Conservation (phyloP, 2,888 invertebrate species). For the Thereva unica region DNA sequence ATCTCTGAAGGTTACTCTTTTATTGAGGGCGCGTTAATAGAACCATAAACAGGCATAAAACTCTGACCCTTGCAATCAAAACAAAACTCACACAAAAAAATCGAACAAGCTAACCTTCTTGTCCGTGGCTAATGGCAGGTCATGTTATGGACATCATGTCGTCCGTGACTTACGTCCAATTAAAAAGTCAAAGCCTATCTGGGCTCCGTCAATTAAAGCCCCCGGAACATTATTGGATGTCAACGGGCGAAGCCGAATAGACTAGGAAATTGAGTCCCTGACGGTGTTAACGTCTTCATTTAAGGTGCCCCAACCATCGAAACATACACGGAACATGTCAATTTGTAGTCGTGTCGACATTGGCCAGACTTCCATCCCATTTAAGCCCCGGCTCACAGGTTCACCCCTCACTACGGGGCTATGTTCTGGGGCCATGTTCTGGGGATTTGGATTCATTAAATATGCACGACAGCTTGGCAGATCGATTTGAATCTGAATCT, state of each 20-base stretch:
- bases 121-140: no score
- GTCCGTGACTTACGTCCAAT: neutral
- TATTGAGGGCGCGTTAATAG: no score
- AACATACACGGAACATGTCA: constrained; percentile 15
- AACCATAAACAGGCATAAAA: no score
- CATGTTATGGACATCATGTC: no score
- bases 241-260: constrained; percentile 10
- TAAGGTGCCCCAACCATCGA: constrained; percentile 3
- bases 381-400: neutral
- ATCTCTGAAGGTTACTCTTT: no score
- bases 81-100: no score
- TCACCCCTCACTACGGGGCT: constrained; percentile 14
- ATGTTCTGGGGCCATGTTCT: neutral
- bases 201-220: constrained; percentile 14
- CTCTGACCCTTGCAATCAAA: no score
- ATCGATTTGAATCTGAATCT: constrained; percentile 37
- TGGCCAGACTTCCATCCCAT: constrained; percentile 2
- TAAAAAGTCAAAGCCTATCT: no score
- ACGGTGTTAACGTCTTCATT: constrained; percentile 23
- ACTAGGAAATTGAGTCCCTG: neutral
- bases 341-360: constrained; percentile 3
- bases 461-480: constrained; percentile 33
- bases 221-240: constrained; percentile 21
- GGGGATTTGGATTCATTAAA: constrained; percentile 29
- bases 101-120: no score